Base-by-base conservation (phyloP, 1,140 invertebrate genomes). In the Dendrolimus punctatus region DNA sequence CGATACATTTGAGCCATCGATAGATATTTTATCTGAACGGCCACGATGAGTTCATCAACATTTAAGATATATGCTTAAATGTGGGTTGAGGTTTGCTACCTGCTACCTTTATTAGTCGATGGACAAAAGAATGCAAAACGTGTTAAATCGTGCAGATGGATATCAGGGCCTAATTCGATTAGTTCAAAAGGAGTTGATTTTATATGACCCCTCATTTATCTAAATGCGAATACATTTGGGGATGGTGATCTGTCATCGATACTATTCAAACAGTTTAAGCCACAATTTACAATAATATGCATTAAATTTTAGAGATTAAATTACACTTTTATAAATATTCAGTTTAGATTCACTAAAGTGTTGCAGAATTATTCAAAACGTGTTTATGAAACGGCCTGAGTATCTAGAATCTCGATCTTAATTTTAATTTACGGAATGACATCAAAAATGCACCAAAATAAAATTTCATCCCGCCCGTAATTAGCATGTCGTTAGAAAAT, bases 81-180 rank as follows among this genome's bases (percentile, higher is more conserved):
- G 60, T 62, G 66, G 64, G 55, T 47, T 55, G 55, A 64, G 71
- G 64, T 66, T 42, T 36, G 78, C 79, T 85, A 85, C 81, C 81
- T 85, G 79, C 77, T 65, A 57, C 66, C 61, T 79, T 77, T 82
- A 80, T 80, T 81, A 76, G 73, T 64, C 69, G 63, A 67, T 62
- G 73, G 63, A 81, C 75, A 81, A 83, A 79, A 75, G 76, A 81
- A 82, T 77, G 78, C 81, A 74, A 80, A 81, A 80, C 73, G 80
- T 85, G 81, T 80, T 83, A 83, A 81, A 78, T 74, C 67, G 74
- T 65, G 70, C 71, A 68, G 80, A 83, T 83, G 73, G 66, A 64
- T 81, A 85, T 85, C 80, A 60, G 58, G 57, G 61, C 71, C 79
- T 85, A 85, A 85, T 85, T 82, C 78, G 78, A 85, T 85, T 85